phyloP scores from a whole-genome alignment of 2,113 vertebrate species.

The Oostethus manadensis region DNA sequence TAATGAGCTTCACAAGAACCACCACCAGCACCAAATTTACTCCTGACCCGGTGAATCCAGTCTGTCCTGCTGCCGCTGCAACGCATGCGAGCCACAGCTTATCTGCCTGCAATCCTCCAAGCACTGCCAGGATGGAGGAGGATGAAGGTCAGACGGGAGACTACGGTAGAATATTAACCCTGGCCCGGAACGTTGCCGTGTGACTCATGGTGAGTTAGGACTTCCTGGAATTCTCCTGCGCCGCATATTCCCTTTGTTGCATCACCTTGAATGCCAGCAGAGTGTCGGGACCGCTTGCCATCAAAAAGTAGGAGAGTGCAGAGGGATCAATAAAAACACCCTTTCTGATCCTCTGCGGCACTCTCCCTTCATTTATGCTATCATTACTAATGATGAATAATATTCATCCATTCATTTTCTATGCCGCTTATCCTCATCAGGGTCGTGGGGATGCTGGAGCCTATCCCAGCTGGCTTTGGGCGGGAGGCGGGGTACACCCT shows the following conservation, averaged over 20 bases:
- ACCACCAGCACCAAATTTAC: too few relatives aligned
- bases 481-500: too few relatives aligned
- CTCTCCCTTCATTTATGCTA: too few relatives aligned
- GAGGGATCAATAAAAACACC: slow-evolving; percentile 41
- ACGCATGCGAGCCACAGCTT: not conserved
- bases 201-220: not conserved
- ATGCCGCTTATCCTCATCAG: too few relatives aligned
- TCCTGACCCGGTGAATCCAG: not conserved
- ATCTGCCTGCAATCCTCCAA: not conserved
- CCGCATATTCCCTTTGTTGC: not conserved
- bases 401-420: too few relatives aligned
- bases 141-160: not conserved
- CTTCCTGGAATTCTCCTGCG: not conserved
- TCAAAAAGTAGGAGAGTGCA: not conserved
- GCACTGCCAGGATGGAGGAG: not conserved
- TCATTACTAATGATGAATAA: too few relatives aligned
- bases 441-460: too few relatives aligned
- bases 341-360: too few relatives aligned
- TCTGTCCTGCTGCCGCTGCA: not conserved
- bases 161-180: not conserved
- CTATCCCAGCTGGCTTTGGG: too few relatives aligned
- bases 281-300: not conserved
- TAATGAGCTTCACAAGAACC: too few relatives aligned
- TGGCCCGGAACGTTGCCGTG: not conserved
- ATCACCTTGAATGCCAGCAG: not conserved